Base-by-base conservation (phyloP, 2,113 vertebrate species). In the Phasianus colchicus region DNA sequence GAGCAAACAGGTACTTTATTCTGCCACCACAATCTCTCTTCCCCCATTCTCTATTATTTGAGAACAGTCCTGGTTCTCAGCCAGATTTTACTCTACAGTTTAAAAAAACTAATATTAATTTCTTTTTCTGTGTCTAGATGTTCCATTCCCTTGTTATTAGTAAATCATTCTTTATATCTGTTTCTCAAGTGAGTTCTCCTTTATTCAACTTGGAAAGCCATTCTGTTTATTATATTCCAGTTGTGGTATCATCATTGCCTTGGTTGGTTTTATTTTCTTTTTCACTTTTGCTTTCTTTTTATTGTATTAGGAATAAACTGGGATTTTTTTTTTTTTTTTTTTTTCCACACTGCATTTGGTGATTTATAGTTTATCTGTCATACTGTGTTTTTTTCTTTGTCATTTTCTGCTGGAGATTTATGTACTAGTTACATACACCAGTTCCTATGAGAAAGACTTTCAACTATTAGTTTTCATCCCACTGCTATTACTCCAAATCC, bases 311-410 rank as follows among this genome's bases (percentile, higher is more conserved):
- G 34, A 50, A 50, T 38, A 94, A 81, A 22, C 0, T n/a, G 43
- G 34, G 38, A 52, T 64, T 67, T 64, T 67, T 88, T 30, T 55
- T 55, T 64, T 67, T 64, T 67, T 88, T 30, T 55, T 55, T 88
- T 54, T 54, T 54, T 86, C 66, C 85, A 76, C n/a, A 88, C 63
- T 64, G 58, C 16, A 45, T 72, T 66, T 80, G 42, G 42, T 88
- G 83, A 96, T 88, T 96, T 94, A 94, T 72, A 88, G 83, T 63
- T 90, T 77, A 88, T 96, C 86, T 67, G 36, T 71, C 91, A 80
- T 20, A 69, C 25, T 55, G 47, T 11, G 38, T 0, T 64, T 86
- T 83, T 84, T 55, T 18, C 72, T 74, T 60, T n/a, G 76, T 72
- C 76, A 88, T 90, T 94, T 83, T 92, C 61, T 75, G 83, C 47